Evolutionary conservation across 2,888 invertebrate species (phyloP).

Genomic region (Pardosa pseudoannulata): DNA sequence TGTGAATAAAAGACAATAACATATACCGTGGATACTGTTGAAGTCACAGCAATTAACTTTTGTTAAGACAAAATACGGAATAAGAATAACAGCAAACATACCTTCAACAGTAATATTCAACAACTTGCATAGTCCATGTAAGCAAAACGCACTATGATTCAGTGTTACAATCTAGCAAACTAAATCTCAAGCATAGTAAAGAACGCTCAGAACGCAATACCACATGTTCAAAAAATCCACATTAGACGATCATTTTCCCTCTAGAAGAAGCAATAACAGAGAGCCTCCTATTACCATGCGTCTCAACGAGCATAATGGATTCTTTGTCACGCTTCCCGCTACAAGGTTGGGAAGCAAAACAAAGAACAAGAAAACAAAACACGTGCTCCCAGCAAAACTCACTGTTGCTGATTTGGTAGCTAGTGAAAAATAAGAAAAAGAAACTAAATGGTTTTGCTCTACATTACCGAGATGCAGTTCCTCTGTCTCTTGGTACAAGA

Average conservation of each 20-base stretch:
- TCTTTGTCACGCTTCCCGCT: not conserved
- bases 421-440: too few species aligned
- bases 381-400: not conserved
- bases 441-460: not conserved
- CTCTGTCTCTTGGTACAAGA: conserved; percentile 26
- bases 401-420: not conserved
- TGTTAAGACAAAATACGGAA: too few species aligned
- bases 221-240: not conserved
- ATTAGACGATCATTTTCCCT: not conserved
- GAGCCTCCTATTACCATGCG: not conserved
- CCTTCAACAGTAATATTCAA: too few species aligned
- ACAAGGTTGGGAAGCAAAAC: not conserved
- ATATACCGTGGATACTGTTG: too few species aligned
- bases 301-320: not conserved
- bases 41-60: too few species aligned
- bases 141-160: too few species aligned
- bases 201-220: too few species aligned
- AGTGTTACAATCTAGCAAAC: too few species aligned
- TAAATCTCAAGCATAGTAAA: too few species aligned
- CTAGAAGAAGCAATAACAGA: not conserved
- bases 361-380: not conserved
- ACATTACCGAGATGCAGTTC: conserved; percentile 33
- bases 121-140: too few species aligned
- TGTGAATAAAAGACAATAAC: too few species aligned
- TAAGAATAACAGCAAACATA: too few species aligned